Base-by-base conservation (phyloP, 2,888 invertebrate species). In the Yponomeuta evonymella region DNA sequence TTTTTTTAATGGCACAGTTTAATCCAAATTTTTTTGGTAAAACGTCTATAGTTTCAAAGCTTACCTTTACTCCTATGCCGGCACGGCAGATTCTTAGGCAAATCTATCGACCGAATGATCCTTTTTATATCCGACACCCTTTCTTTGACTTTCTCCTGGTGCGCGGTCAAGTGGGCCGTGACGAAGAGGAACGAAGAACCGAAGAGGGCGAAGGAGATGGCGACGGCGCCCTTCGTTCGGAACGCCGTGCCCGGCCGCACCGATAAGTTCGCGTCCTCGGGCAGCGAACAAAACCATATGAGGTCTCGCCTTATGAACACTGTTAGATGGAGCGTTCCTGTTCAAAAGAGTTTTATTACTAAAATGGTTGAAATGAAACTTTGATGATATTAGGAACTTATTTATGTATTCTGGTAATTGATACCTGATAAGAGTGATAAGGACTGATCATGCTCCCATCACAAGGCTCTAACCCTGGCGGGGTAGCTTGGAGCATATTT, bases 161-260 rank as follows among this genome's bases (percentile, higher is more conserved):
- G 97, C 0, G 98, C 98, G 0, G 98, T 97, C 75, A 99, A 94
- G 93, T 99, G 99, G 30, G 98, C 97, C 66, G 98, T 98, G 5
- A 99, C 96, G 82, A 99, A 98, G 6, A 99, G 93, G 86, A 98
- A 97, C 12, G 98, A 97, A 0, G 98, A 98, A 15, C 99, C 99
- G 82, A 99, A 99, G 4, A 99, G 89, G 75, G 96, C 96, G 80
- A 99, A 97, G 4, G 96, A 96, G 78, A 98, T 95, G 0, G 97
- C 98, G 0, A 99, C 96, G 0, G 98, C 98, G 5, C 99, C 99
- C 91, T 99, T 99, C 43, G 99, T 97, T 72, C 96, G 94, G 83
- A 97, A 97, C 0, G 97, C 97, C 9, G 97, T 96, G 0, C 98
- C 98, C 0, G 98, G 96, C 76, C 98, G 93, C 1, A 98, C 97